Conservation (phyloP, 2,888 invertebrate genomes). For the Busseola fusca region DNA sequence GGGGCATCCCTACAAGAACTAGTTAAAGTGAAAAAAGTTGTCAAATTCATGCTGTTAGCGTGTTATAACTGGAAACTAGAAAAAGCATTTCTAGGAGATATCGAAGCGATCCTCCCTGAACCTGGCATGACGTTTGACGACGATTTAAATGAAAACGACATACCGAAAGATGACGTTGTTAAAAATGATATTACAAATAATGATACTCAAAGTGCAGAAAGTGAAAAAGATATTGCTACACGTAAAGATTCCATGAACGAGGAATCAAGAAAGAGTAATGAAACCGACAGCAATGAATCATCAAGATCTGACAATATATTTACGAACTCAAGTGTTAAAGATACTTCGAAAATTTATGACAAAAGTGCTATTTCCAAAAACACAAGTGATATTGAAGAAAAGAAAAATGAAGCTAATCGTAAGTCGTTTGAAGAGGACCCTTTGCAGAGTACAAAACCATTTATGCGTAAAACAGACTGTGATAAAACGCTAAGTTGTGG, state of each 20-base stretch:
- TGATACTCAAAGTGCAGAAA: constrained; percentile 29
- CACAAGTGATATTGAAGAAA: constrained; percentile 35
- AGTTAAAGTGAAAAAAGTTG: constrained; percentile 94
- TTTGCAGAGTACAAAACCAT: constrained; percentile 70
- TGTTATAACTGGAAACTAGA: constrained; percentile 98
- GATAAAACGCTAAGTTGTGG: constrained; percentile 84
- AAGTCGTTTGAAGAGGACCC: constrained; percentile 67
- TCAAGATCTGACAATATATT: constrained; percentile 62
- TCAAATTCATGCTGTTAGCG: constrained; percentile 94
- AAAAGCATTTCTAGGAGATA: constrained; percentile 96
- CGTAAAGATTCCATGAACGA: constrained; percentile 42
- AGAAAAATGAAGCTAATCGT: constrained; percentile 43
- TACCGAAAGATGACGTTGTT: constrained; percentile 32
- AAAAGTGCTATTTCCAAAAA: constrained; percentile 22
- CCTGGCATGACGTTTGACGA: constrained; percentile 82
- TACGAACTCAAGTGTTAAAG: constrained; percentile 49
- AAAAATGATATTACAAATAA: constrained; percentile 39
- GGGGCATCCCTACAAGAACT: constrained; percentile 93
- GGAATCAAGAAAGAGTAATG: constrained; percentile 55
- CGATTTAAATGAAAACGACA: constrained; percentile 65
- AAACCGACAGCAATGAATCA: constrained; percentile 62
- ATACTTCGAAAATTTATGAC: constrained; percentile 38
- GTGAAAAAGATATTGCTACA: constrained; percentile 14
- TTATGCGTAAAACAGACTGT: constrained; percentile 76
- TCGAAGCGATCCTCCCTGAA: constrained; percentile 89